Evolutionary conservation across 2,888 invertebrate genomes (phyloP).

Genomic region (Laspeyria flexula): DNA sequence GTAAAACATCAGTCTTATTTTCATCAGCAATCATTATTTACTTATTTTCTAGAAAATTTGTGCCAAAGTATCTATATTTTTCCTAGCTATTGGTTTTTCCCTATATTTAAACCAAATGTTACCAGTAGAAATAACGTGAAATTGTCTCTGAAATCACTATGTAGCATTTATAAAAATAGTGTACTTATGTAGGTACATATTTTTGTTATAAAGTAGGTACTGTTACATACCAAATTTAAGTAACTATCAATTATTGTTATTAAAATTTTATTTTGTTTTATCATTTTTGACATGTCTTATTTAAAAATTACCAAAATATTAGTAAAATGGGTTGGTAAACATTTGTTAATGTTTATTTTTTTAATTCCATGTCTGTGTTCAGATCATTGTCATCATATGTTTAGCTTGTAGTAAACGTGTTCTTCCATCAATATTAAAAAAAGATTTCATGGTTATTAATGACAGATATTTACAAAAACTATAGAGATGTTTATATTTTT

Average conservation of each 20-base stretch:
- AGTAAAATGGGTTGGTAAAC: conserved; percentile 39
- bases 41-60: conserved; percentile 18
- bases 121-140: conserved; percentile 39
- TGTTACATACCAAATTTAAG: conserved; percentile 52
- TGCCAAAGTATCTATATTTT: conserved; percentile 43
- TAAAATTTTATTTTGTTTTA: conserved; percentile 18
- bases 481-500: too few species aligned
- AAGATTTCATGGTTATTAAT: too few species aligned
- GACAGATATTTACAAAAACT: neutral
- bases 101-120: conserved; percentile 22
- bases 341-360: conserved; percentile 7
- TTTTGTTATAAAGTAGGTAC: conserved; percentile 44
- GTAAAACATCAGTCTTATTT: neutral
- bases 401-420: conserved; percentile 28
- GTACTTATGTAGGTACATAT: conserved; percentile 51
- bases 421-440: conserved; percentile 42
- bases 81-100: conserved; percentile 26
- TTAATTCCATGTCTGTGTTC: conserved; percentile 57
- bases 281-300: conserved; percentile 25
- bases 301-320: conserved; percentile 31
- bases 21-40: neutral
- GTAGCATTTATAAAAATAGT: conserved; percentile 60
- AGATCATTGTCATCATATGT: conserved; percentile 32
- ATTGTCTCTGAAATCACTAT: conserved; percentile 37
- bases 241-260: conserved; percentile 24